Percentiles rank a stretch among this genome's conserved stretches.
These are phyloP conservation scores for Hippocampus barbouri DNA, from an alignment of 2,113 vertebrate species.

Conservation along the genomic window DNA sequence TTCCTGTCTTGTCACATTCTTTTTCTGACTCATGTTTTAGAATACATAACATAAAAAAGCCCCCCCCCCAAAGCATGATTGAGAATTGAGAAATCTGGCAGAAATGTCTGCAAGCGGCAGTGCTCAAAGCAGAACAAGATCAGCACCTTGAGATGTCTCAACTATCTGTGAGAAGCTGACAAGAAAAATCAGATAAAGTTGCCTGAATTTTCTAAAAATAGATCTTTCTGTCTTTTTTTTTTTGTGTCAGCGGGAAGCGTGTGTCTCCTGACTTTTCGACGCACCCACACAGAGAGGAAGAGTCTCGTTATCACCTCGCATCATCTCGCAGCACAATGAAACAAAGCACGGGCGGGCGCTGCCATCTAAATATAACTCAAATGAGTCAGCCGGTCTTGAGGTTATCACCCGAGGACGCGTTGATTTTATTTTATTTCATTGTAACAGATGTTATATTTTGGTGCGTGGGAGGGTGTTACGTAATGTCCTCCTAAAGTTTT, in stretches of 20 bases:
- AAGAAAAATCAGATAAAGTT: constrained; percentile 27
- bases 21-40: neutral
- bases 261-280: constrained; percentile 32
- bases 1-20: neutral
- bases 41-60: neutral
- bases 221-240: neutral
- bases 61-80: neutral
- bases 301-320: constrained; percentile 15
- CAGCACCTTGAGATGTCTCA: constrained; percentile 8
- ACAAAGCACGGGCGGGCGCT: neutral
- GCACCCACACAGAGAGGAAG: constrained; percentile 14
- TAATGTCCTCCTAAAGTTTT: neutral
- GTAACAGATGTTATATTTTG: constrained; percentile 23
- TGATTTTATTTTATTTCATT: constrained; percentile 5
- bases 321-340: constrained; percentile 25
- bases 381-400: constrained; percentile 33
- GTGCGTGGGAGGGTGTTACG: neutral
- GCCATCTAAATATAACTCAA: constrained; percentile 37
- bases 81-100: constrained; percentile 18
- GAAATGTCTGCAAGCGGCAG: constrained; percentile 45
- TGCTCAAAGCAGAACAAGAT: constrained; percentile 29
- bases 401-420: constrained; percentile 52
- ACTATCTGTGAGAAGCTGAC: constrained; percentile 22
- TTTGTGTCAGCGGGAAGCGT: constrained; percentile 29
- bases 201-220: constrained; percentile 27